Percentiles rank a stretch among this genome's conserved stretches.
These are phyloP conservation scores for Coecobrya sp. DNA, from an alignment of 2,888 invertebrate species.

Conservation along the genomic window DNA sequence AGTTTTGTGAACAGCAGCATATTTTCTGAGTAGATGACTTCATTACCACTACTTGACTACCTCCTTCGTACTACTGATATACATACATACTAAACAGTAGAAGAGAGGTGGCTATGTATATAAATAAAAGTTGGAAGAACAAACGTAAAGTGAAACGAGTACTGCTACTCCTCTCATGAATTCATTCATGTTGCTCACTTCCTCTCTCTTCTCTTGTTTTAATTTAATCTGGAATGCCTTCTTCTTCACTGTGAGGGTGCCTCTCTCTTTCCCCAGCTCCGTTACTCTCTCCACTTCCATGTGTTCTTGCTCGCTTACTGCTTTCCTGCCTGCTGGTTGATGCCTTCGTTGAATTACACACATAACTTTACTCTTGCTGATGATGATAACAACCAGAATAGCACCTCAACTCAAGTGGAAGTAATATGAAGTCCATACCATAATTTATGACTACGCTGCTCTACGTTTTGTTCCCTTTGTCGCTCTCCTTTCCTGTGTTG, in stretches of 20 bases:
- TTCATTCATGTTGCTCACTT: slow-evolving; percentile 77
- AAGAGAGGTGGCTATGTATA: background rate
- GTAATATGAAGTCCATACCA: slow-evolving; percentile 81
- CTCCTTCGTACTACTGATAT: background rate
- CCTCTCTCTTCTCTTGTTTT: slow-evolving; percentile 63
- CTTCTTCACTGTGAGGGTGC: slow-evolving; percentile 54
- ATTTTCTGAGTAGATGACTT: slow-evolving; percentile 70
- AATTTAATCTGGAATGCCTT: slow-evolving; percentile 77
- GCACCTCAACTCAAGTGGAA: slow-evolving; percentile 74
- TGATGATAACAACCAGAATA: slow-evolving; percentile 60
- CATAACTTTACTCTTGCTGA: slow-evolving; percentile 33
- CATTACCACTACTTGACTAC: slow-evolving; percentile 67
- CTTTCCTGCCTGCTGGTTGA: background rate
- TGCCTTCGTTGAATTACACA: slow-evolving; percentile 59
- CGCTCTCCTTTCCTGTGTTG: slow-evolving; percentile 22
- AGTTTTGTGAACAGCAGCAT: slow-evolving; percentile 68
- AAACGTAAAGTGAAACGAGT: slow-evolving; percentile 1
- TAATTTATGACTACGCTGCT: slow-evolving; percentile 73
- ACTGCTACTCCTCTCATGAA: slow-evolving; percentile 69
- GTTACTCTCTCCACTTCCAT: background rate
- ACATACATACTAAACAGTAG: background rate
- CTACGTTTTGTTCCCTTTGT: slow-evolving; percentile 30
- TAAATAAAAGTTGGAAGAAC: background rate
- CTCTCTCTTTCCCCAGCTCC: background rate
- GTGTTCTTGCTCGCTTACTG: background rate